phyloP scores from a whole-genome alignment of 2,797 vertebrate species.

The Peromyscus nudipes region DNA sequence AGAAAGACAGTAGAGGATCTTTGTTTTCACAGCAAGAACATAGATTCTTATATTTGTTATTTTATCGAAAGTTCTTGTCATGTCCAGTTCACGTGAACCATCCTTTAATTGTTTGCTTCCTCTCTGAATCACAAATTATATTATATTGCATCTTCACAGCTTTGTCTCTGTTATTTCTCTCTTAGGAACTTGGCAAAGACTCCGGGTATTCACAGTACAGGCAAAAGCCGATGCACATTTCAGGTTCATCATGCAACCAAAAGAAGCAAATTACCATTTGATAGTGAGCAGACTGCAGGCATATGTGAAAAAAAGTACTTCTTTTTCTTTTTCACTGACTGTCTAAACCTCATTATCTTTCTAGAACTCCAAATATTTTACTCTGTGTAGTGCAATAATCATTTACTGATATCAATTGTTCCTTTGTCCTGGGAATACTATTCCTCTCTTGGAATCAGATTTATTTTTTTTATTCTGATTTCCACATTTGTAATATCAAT shows the following conservation, averaged over 20 bases:
- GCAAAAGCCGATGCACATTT: neutral
- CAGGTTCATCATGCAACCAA: neutral
- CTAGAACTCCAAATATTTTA: neutral
- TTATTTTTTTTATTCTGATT: neutral
- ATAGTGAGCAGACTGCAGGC: neutral
- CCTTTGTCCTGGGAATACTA: neutral
- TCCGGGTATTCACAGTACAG: neutral
- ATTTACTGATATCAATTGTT: neutral
- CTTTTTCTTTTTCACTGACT: neutral
- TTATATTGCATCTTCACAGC: neutral
- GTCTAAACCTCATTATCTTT: neutral
- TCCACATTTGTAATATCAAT: neutral
- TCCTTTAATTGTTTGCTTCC: neutral
- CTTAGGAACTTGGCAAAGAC: constrained; percentile 55
- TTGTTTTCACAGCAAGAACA: constrained; percentile 10
- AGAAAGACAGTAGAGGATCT: neutral
- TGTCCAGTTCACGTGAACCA: neutral
- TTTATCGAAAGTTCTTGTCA: constrained; percentile 31
- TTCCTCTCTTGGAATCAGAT: neutral
- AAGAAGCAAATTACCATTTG: constrained; percentile 1
- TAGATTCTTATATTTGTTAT: neutral
- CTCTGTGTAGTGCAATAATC: neutral
- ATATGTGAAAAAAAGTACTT: neutral
- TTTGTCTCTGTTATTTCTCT: constrained; percentile 33
- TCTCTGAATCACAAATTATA: neutral